A percentile compares a stretch with the other conserved stretches of the same genome.
Conservation (phyloP, 2,888 invertebrate genomes). For the Zygothrica quintamaculata region DNA sequence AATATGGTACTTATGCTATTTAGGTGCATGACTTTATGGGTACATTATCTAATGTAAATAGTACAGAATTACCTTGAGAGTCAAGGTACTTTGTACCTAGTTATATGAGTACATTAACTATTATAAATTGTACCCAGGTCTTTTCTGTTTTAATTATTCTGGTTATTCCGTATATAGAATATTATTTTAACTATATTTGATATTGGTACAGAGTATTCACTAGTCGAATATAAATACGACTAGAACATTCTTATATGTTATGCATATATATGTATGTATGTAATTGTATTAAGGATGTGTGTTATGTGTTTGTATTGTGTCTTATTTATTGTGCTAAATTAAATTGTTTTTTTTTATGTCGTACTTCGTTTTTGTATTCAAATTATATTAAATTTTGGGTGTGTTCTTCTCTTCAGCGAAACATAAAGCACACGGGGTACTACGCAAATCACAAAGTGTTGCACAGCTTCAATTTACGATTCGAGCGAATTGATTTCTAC, state of each 20-base stretch:
- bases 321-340: constrained; percentile 1
- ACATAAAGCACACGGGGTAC: constrained; percentile 50
- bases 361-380: too few species aligned
- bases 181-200: not conserved
- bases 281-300: too few species aligned
- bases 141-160: too few species aligned
- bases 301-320: not conserved
- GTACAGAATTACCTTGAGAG: too few species aligned
- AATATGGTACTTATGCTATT: too few species aligned
- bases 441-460: constrained; percentile 51
- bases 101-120: too few species aligned
- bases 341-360: constrained; percentile 18
- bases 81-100: too few species aligned
- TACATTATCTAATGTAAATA: too few species aligned
- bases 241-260: not conserved
- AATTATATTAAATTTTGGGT: constrained; percentile 13
- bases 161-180: too few species aligned
- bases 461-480: constrained; percentile 45
- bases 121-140: too few species aligned
- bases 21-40: too few species aligned
- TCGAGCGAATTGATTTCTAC: constrained; percentile 37
- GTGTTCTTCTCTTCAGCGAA: constrained; percentile 57
- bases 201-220: not conserved
- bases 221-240: not conserved
- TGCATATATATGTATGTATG: not conserved